Percentiles rank a stretch among this genome's conserved stretches.
These are phyloP conservation scores for Morone chrysops DNA, from an alignment of 2,113 vertebrate species.

Conservation along the genomic window DNA sequence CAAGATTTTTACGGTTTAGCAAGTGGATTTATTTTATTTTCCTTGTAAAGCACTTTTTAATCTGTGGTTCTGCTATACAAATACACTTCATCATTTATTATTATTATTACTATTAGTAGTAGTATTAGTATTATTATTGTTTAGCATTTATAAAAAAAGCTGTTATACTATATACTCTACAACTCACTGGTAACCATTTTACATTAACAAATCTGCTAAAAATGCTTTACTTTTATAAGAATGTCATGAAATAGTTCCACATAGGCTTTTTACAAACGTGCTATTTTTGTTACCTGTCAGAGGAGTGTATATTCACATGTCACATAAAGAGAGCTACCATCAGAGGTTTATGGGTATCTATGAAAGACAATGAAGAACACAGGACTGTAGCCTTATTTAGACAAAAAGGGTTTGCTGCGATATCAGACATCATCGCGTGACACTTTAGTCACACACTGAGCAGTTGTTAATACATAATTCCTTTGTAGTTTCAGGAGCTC, in stretches of 20 bases:
- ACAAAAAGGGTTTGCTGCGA: constrained; percentile 71
- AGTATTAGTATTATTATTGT: neutral
- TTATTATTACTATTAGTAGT: neutral
- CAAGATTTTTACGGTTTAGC: neutral
- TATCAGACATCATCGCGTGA: constrained; percentile 71
- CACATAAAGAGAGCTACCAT: constrained; percentile 70
- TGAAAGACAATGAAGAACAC: constrained; percentile 72
- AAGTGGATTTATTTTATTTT: too few species aligned
- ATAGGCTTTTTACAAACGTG: constrained; percentile 56
- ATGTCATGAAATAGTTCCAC: constrained; percentile 58
- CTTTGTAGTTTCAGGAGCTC: constrained; percentile 76
- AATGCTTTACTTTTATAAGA: constrained; percentile 57
- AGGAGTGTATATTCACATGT: constrained; percentile 70
- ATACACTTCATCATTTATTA: neutral
- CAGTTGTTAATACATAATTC: constrained; percentile 78
- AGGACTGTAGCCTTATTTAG: constrained; percentile 75
- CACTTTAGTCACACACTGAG: constrained; percentile 69
- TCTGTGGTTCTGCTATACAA: neutral
- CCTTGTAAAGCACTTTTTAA: neutral
- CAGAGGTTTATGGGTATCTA: constrained; percentile 68
- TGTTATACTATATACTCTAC: neutral
- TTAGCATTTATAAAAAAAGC: neutral
- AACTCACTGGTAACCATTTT: constrained; percentile 12
- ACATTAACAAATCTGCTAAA: constrained; percentile 44
- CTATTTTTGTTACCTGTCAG: constrained; percentile 82